Percentiles rank a stretch among this genome's conserved stretches.
Conservation (phyloP, 2,888 invertebrate genomes). For the Cepaea hortensis region DNA sequence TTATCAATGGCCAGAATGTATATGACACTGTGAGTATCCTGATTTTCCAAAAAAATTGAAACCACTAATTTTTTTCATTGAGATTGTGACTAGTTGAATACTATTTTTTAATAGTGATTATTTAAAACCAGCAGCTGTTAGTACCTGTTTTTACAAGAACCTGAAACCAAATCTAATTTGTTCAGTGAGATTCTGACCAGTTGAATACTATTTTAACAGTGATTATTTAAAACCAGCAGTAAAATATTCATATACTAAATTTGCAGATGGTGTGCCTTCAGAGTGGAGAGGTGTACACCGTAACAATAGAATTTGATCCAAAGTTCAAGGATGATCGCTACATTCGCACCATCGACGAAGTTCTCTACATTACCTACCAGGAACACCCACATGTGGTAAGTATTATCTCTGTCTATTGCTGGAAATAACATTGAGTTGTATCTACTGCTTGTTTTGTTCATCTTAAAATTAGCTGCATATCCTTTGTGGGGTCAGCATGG, state of each 20-base stretch:
- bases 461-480: too few species aligned
- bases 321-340: conserved; percentile 74
- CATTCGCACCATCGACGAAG: conserved; percentile 73
- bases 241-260: too few species aligned
- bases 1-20: conserved; percentile 52
- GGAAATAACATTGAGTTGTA: too few species aligned
- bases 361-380: conserved; percentile 72
- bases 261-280: conserved; percentile 68
- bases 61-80: too few species aligned
- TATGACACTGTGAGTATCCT: conserved; percentile 63
- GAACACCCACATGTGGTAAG: conserved; percentile 76
- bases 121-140: conserved; percentile 53
- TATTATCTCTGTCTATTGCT: not conserved
- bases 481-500: too few species aligned
- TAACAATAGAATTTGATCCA: conserved; percentile 74
- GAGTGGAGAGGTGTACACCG: conserved; percentile 65
- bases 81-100: too few species aligned
- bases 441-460: too few species aligned
- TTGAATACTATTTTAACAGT: too few species aligned
- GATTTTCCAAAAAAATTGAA: not conserved
- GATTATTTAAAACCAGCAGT: too few species aligned
- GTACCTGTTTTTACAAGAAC: conserved; percentile 36
- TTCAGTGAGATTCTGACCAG: too few species aligned
- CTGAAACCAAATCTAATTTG: too few species aligned
- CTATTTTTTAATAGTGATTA: too few species aligned